Base-by-base conservation (phyloP, 2,888 invertebrate genomes). In the Cancer borealis region DNA sequence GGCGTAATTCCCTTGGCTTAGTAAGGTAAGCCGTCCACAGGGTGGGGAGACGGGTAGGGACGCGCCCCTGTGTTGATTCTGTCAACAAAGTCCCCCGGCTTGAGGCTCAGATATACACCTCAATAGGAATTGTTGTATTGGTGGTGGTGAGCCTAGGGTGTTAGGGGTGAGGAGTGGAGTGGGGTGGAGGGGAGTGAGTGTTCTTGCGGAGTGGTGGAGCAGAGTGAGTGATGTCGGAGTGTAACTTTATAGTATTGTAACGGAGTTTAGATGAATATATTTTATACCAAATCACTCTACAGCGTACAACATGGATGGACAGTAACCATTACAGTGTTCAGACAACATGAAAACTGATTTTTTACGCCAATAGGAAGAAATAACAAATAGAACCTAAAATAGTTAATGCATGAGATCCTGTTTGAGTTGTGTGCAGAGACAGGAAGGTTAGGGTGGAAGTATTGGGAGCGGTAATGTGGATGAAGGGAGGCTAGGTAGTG, bases 61-160 rank as follows among this genome's bases (percentile, higher is more conserved):
- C n/a, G 60, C 45, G 73, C 46, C 66, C 66, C 91, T 10, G 39
- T 90, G 93, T 93, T 93, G 93, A 93, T 93, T 93, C 84, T 93
- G 93, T 93, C 93, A 93, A 93, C 93, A 93, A 91, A 93, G 79
- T 93, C 91, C 84, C 79, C 90, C 79, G 93, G 93, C 84, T 91
- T 87, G 90, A 79, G 91, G 91, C 79, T 21, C 91, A 47, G 88
- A 87, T 88, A 54, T 88, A 92, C 92, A 92, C 87, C 93, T 93
- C 93, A 91, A 91, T 91, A 54, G 91, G 91, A 91, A 93, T 91
- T 93, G 91, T 91, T 91, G 84, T 84, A 91, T 87, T 47, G 79
- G 47, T 54, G 39, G 39, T 91, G 66, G 90, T 93, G 91, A 93
- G 93, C 93, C 49, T 93, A 84, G 90, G 93, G 91, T 91, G 66